Percentiles rank a stretch among this genome's conserved stretches.
These are phyloP conservation scores for Gymnogyps californianus DNA, from an alignment of 2,113 vertebrate species.

Conservation along the genomic window DNA sequence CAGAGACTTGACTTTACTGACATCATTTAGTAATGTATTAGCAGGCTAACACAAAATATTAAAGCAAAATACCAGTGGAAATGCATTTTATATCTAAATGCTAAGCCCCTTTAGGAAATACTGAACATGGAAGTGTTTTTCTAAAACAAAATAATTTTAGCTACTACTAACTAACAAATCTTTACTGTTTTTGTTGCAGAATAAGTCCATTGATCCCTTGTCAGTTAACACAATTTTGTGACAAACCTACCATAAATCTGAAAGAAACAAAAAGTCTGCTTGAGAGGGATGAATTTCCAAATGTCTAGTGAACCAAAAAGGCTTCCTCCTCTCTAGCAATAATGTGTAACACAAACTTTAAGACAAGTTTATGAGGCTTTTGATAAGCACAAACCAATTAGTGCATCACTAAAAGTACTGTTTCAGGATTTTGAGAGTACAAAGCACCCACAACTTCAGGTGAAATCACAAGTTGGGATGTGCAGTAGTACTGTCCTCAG, in stretches of 20 bases:
- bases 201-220: neutral
- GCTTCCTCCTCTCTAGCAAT: fast-evolving
- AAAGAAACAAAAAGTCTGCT: neutral
- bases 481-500: no score
- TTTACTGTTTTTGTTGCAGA: neutral
- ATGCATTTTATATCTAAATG: neutral
- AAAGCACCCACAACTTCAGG: neutral
- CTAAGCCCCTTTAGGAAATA: neutral
- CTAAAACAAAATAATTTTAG: neutral
- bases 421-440: neutral
- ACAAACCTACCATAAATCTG: neutral
- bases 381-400: neutral
- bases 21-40: neutral
- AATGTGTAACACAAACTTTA: neutral
- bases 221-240: neutral
- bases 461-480: neutral
- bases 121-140: neutral
- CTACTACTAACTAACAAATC: neutral
- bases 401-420: neutral
- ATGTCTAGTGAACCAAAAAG: neutral
- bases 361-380: neutral
- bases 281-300: neutral
- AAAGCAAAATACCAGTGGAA: neutral
- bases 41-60: neutral
- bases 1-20: neutral